Evolutionary conservation across 2,888 invertebrate genomes (phyloP).

Genomic region (Alitta virens): DNA sequence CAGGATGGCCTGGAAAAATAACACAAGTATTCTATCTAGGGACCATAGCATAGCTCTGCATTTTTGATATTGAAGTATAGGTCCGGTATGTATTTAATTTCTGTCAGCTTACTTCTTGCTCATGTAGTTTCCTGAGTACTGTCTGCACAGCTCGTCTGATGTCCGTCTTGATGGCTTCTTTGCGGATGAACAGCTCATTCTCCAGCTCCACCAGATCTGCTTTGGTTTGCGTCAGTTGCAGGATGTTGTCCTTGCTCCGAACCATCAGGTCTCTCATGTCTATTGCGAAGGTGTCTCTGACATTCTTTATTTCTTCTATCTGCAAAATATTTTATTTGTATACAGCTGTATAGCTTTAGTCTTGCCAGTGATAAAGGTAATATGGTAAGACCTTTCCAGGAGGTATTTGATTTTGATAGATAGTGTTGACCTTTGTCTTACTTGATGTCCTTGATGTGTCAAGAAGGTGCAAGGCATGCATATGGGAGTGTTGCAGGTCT

Average conservation of each 20-base stretch:
- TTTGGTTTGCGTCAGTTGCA: conserved; percentile 17
- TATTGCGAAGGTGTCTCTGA: conserved; percentile 17
- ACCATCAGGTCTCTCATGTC: conserved; percentile 27
- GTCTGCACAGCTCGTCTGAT: conserved; percentile 21
- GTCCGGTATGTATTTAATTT: no score
- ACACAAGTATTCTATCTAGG: no score
- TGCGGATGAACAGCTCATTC: conserved; percentile 28
- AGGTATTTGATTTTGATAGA: no score
- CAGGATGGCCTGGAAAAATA: background rate
- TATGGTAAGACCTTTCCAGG: no score
- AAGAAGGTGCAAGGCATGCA: conserved; percentile 30
- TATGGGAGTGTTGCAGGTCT: conserved; percentile 29
- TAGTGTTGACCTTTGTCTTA: no score
- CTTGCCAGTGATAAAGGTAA: no score
- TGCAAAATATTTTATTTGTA: no score
- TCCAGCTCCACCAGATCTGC: conserved; percentile 27
- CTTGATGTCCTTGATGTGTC: conserved; percentile 25
- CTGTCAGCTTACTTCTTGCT: conserved; percentile 13
- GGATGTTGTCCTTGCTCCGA: conserved; percentile 26
- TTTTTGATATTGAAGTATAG: no score
- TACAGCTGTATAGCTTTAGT: no score
- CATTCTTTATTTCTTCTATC: conserved; percentile 26
- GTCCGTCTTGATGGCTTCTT: conserved; percentile 25
- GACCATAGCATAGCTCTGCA: no score
- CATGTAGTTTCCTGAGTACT: conserved; percentile 8